These are phyloP conservation scores for Harlomillsia oculata DNA, from an alignment of 1,140 invertebrate species.

Conservation along the genomic window DNA sequence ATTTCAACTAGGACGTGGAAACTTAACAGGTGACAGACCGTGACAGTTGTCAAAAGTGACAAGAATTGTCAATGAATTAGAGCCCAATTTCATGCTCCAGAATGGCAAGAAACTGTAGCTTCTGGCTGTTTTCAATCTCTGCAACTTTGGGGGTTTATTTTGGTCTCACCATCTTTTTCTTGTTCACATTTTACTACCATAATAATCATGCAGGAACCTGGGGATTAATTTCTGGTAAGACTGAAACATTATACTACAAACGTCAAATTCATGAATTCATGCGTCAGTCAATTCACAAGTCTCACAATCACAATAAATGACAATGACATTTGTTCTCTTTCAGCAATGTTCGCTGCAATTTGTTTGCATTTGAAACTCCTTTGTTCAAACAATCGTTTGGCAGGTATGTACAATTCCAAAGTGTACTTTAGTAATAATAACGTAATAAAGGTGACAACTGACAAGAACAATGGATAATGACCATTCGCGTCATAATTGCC, in stretches of 20 bases:
- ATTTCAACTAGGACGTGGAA: no score
- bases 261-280: not conserved
- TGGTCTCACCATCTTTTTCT: constrained; percentile 30
- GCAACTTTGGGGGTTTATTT: constrained; percentile 32
- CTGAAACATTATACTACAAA: not conserved
- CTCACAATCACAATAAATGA: not conserved
- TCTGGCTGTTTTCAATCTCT: constrained; percentile 23
- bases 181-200: constrained; percentile 34
- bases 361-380: constrained; percentile 29
- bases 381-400: constrained; percentile 19
- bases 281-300: no score
- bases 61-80: no score
- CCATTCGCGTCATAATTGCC: no score
- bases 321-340: constrained; percentile 7
- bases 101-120: constrained; percentile 27
- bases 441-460: no score
- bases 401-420: no score
- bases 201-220: constrained; percentile 32
- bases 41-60: no score
- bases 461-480: no score
- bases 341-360: constrained; percentile 28
- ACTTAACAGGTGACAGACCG: no score
- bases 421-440: no score
- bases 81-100: no score
- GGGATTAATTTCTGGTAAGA: constrained; percentile 32